Evolutionary conservation across 2,113 vertebrate genomes (phyloP), one percentile per base, ranked within the genome.

Genomic region (Tamias sibiricus): DNA sequence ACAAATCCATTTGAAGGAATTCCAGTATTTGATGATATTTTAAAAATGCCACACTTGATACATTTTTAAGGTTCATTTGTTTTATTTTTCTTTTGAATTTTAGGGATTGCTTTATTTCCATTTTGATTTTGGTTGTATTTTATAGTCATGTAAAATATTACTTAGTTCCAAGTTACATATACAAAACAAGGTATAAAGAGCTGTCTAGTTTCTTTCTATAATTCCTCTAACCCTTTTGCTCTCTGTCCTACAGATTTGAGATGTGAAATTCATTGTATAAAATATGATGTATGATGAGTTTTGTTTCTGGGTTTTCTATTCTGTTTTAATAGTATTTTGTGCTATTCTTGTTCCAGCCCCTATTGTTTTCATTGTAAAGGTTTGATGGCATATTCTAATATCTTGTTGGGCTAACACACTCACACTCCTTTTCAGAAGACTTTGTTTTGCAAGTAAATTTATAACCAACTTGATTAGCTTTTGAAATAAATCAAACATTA

Each of bases 381-480:
- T 17, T 52, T 68, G 59, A 42, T 82, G 68, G 10, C 16, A 49
- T 11, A 8, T 84, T 92, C 35, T 93, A 52, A 44, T 69, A 81
- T 17, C 17, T 75, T 37, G 12, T 86, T 93, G 74, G 26, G 26
- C 52, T 71, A 13, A 12, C 4, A n/a, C 8, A 13, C 2, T 13
- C 76, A 44, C 30, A 0, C 10, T 83, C 37, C 71, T 72, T 83
- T 66, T 37, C n/a, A 37, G n/a, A 91, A 28, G 44, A 91, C 2
- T 20, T 47, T 83, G 32, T 75, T 88, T 93, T 87, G n/a, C 57
- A 87, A 83, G 14, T 77, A 77, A 77, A 91, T n/a, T 72, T 93
- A 75, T 77, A 77, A 79, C 49, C 72, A 66, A 22, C 32, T 77
- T 66, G 28, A 22, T 40, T 66, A 40, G 30, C 35, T 79, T 90